Conservation (phyloP, 2,113 vertebrate species). For the Calypte anna region DNA sequence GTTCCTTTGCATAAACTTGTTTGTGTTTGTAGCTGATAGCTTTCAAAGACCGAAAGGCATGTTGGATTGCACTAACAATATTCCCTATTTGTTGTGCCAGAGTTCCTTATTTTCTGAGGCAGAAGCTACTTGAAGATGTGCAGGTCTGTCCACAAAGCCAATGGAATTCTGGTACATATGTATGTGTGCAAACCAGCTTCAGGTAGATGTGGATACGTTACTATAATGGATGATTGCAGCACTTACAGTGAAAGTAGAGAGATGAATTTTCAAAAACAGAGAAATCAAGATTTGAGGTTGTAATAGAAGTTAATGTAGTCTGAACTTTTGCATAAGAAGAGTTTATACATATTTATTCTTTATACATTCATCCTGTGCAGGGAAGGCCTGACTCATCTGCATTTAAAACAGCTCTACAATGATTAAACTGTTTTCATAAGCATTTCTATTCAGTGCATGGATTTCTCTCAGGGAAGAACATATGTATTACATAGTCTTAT, state of each 20-base stretch:
- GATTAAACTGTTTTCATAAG: constrained; percentile 14
- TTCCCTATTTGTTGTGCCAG: not conserved
- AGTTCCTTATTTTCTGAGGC: not conserved
- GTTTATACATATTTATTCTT: constrained; percentile 30
- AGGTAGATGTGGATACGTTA: not conserved
- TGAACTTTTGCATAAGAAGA: not conserved
- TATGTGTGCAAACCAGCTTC: not conserved
- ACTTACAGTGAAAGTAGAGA: not conserved
- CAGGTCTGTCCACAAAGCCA: not conserved
- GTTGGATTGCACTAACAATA: not conserved
- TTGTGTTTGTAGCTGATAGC: not conserved
- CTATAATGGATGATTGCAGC: not conserved
- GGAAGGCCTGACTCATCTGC: not conserved
- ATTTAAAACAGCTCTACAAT: not conserved
- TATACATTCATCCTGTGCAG: not conserved
- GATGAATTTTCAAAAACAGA: not conserved
- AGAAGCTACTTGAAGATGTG: not conserved
- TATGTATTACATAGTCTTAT: not conserved
- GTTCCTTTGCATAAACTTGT: not conserved
- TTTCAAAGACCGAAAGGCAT: not conserved
- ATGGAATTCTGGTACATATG: not conserved
- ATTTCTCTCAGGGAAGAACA: not conserved
- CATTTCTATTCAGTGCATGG: not conserved
- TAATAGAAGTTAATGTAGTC: constrained; percentile 10
- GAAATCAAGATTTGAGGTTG: constrained; percentile 21